Percentiles rank a stretch among this genome's conserved stretches.
Evolutionary conservation across 2,113 vertebrate genomes (phyloP).

Genomic region (Orthonyx spaldingii): DNA sequence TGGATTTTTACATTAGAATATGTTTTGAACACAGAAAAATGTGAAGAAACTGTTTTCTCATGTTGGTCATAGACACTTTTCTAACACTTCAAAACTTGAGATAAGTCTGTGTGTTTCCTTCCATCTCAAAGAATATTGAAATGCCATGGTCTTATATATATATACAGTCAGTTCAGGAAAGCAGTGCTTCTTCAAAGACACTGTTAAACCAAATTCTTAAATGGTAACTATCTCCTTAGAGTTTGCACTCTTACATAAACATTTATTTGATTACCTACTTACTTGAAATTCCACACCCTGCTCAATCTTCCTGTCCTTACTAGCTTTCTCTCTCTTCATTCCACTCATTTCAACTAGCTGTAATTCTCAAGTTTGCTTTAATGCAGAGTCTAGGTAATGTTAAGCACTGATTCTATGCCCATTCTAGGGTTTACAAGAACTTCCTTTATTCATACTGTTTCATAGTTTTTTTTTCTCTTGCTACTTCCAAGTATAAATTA

Average conservation of each 20-base stretch:
- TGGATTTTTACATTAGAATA: slow-evolving; percentile 79
- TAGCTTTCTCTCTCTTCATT: neutral
- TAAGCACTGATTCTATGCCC: neutral
- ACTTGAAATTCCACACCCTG: neutral
- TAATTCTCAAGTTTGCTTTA: neutral
- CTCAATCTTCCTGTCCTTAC: neutral
- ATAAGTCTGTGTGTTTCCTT: slow-evolving; percentile 45
- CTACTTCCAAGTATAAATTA: neutral
- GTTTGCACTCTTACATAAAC: neutral
- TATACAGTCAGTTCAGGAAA: slow-evolving; percentile 1
- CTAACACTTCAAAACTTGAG: slow-evolving; percentile 62
- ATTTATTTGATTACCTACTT: neutral
- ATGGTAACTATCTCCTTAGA: neutral
- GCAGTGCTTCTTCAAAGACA: slow-evolving; percentile 1
- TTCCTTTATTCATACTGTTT: neutral
- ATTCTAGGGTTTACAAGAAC: neutral
- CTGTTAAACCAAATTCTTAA: neutral
- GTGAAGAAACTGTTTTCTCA: slow-evolving; percentile 67
- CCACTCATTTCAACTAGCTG: neutral
- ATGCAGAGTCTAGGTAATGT: neutral
- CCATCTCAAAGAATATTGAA: slow-evolving; percentile 37
- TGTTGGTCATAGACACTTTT: slow-evolving; percentile 72
- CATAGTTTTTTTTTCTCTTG: neutral
- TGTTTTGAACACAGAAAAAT: slow-evolving; percentile 77
- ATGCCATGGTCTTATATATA: neutral